A percentile compares a stretch with the other conserved stretches of the same genome.
Evolutionary conservation across 2,113 vertebrate genomes (phyloP).

Genomic region (Chionodraco myersi): DNA sequence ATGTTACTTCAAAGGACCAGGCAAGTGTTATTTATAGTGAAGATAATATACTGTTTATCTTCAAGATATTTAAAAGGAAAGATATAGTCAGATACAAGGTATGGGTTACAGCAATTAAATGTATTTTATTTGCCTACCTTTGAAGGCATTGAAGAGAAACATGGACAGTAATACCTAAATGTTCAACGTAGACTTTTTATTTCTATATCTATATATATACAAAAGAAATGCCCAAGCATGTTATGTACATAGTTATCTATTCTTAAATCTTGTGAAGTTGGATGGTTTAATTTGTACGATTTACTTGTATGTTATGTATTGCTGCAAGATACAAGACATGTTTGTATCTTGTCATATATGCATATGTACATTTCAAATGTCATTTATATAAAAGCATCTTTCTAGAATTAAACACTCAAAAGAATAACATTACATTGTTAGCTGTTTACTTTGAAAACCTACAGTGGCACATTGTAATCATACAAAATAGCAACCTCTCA

Average conservation of each 20-base stretch:
- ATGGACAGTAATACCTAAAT: slow-evolving; percentile 27
- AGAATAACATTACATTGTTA: slow-evolving; percentile 43
- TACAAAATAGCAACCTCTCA: slow-evolving; percentile 64
- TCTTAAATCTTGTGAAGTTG: slow-evolving; percentile 17
- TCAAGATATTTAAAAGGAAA: slow-evolving; percentile 40
- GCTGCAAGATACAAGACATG: slow-evolving; percentile 22
- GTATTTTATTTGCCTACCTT: slow-evolving; percentile 48
- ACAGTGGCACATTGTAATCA: slow-evolving; percentile 76
- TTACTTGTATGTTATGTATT: slow-evolving; percentile 6
- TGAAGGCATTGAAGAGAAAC: slow-evolving; percentile 65
- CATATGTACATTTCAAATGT: slow-evolving; percentile 50
- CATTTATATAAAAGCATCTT: slow-evolving; percentile 67
- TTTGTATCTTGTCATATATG: slow-evolving; percentile 22
- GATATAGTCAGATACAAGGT: slow-evolving; percentile 51
- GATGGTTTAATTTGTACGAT: neutral
- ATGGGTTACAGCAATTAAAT: slow-evolving; percentile 36
- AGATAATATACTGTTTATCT: slow-evolving; percentile 34
- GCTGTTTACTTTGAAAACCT: slow-evolving; percentile 52
- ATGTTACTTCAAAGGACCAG: slow-evolving; percentile 69
- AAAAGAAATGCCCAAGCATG: slow-evolving; percentile 29
- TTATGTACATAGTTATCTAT: slow-evolving; percentile 35
- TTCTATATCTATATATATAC: slow-evolving; percentile 26
- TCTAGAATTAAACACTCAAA: slow-evolving; percentile 39
- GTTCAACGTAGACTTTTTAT: slow-evolving; percentile 32
- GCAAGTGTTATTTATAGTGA: slow-evolving; percentile 58